These are phyloP conservation scores for Lasioglossum leucozonium DNA, from an alignment of 2,888 invertebrate species.

Conservation along the genomic window DNA sequence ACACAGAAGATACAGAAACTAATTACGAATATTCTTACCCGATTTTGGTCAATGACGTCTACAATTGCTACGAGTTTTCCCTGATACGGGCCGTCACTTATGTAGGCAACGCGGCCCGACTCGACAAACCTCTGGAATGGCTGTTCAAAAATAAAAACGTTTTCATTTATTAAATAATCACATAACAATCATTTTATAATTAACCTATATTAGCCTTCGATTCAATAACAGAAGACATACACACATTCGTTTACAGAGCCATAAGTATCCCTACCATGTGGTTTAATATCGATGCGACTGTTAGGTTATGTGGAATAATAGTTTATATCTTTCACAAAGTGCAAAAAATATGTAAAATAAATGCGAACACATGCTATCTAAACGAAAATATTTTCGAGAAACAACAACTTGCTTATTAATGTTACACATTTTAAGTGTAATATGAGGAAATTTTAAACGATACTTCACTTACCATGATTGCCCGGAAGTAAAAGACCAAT, in stretches of 20 bases:
- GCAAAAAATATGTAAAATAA: constrained; percentile 20
- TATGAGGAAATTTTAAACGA: constrained; percentile 45
- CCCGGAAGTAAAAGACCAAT: constrained; percentile 77
- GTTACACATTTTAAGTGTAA: constrained; percentile 49
- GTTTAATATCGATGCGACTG: constrained; percentile 33
- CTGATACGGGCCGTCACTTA: constrained; percentile 94
- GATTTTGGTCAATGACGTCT: constrained; percentile 98
- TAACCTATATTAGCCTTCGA: not conserved
- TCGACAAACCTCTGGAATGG: constrained; percentile 97
- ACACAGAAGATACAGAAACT: not conserved
- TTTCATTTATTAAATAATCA: constrained; percentile 6
- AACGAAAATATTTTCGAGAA: not conserved
- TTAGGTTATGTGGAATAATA: constrained; percentile 61
- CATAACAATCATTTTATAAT: not conserved
- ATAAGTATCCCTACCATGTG: constrained; percentile 66
- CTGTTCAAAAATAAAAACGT: constrained; percentile 84
- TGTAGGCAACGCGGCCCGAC: constrained; percentile 98
- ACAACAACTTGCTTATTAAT: constrained; percentile 29
- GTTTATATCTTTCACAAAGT: constrained; percentile 6
- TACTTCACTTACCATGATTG: constrained; percentile 77
- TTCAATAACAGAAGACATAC: not conserved
- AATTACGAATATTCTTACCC: constrained; percentile 86
- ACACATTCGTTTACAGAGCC: not conserved
- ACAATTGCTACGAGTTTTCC: constrained; percentile 98
- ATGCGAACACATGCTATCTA: not conserved